Evolutionary conservation across 2,797 vertebrate genomes (phyloP), one percentile per base, ranked within the genome.

Genomic region (Scleropages formosus): DNA sequence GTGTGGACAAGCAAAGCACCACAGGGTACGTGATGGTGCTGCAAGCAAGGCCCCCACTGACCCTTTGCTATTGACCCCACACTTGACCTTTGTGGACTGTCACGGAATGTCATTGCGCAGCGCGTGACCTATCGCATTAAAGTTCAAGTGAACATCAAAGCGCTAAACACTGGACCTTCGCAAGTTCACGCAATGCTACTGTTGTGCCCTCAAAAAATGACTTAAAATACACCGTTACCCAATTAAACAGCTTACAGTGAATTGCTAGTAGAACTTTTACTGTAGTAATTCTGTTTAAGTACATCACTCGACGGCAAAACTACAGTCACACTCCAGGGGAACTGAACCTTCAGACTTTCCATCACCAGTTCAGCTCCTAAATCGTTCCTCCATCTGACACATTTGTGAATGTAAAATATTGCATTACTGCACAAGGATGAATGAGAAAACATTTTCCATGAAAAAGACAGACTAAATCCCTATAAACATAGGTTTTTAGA

Each of bases 1-100:
- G 51, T 51, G 8, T 15, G 49, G 51, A 24, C 68, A 58, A 71
- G 51, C 1, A 51, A 16, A 16, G 16, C 53, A 16, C 68, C 18
- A 51, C 15, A 22, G 68, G 51, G 68, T n/a, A 18, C 20, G 15
- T 11, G 26, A 71, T 12, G 26, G 4, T 13, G 7, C 63, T 39
- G 51, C 24, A 71, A 51, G 6, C 26, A 24, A 2, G 8, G 16
- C 22, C 16, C 68, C 68, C 51, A 10, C 18, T 22, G 26, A 71
- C 68, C 68, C 49, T 9, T 1, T 22, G 20, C 9, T 71, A 71
- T 56, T 71, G 44, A 39, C 75, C 66, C 59, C 12, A 4, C 7
- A 8, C 67, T 46, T 76, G 75, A 76, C 75, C 65, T 75, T 75
- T 67, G 66, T 31, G 0, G 39, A 68, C 64, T 61, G 65, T 69